Evolutionary conservation across 2,113 vertebrate species (phyloP), one percentile per base, ranked within the genome.

Genomic region (Lota lota): DNA sequence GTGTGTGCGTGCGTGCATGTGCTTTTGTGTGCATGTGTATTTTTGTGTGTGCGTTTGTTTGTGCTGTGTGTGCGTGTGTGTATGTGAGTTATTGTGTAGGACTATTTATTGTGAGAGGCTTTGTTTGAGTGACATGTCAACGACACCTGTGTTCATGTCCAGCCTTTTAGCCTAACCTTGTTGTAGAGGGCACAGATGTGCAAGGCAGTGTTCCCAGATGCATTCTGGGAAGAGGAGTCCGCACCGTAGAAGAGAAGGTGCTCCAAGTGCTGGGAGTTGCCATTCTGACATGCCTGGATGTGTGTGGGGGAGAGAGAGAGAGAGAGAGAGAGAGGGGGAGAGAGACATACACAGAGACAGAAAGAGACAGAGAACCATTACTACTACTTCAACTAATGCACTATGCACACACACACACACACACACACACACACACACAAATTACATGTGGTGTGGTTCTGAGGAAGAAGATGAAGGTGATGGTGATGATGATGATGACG

Each of bases 101-200:
- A 6, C 5, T 50, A 12, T 50, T 5, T 50, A 12, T n/a, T 50
- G 40, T 50, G 40, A 6, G 40, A 50, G 12, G 5, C 5, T 12
- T 50, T 50, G 40, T 50, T 12, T 50, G 40, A 6, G 5, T 50
- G 5, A 6, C 40, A 50, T 50, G 40, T 50, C 40, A 12, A 50
- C 40, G 12, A 50, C 5, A 50, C 40, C 5, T 12, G 40, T 50
- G 5, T 5, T 5, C 40, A 50, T 50, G 12, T 50, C n/a, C n/a
- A n/a, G n/a, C n/a, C n/a, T n/a, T n/a, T 56, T 61, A 56, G 74
- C 62, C 59, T 56, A n/a, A 50, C 40, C 94, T 97, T 95, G 80
- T 96, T 96, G 90, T 97, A 96, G 79, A 96, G 93, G 28, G 95
- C 94, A 65, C 93, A 95, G 75, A 97, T 94, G 89, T 97, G 95